Evolutionary conservation across 2,113 vertebrate genomes (phyloP).

Genomic region (Meleagris gallopavo): DNA sequence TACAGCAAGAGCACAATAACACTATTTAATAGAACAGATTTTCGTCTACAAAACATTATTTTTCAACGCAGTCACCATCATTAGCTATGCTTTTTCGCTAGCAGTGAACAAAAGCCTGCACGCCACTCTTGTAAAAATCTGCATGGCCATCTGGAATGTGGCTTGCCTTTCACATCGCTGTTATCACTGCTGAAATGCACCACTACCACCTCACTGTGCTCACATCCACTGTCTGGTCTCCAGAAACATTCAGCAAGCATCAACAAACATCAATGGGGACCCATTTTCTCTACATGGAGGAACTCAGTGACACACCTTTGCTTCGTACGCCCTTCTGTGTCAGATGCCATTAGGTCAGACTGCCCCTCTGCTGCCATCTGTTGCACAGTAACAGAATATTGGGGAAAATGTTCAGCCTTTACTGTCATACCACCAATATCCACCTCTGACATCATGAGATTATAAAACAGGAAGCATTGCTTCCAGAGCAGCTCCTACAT

Average conservation of each 20-base stretch:
- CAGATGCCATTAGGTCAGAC: not conserved
- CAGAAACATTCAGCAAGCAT: not conserved
- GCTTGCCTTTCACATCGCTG: not conserved
- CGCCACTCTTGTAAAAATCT: not conserved
- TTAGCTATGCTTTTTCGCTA: not conserved
- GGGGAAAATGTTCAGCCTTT: not conserved
- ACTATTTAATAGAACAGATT: not conserved
- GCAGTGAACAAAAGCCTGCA: not conserved
- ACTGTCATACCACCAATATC: not conserved
- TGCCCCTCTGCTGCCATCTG: not conserved
- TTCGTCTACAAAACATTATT: not conserved
- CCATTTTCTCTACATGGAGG: no score
- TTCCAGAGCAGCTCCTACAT: not conserved
- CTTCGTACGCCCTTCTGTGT: not conserved
- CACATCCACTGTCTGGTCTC: not conserved
- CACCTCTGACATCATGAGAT: not conserved
- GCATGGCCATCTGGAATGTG: no score
- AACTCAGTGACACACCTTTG: no score
- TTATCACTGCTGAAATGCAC: not conserved
- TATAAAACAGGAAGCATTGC: not conserved
- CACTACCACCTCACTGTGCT: no score
- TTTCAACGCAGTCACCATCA: not conserved
- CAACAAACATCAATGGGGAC: not conserved
- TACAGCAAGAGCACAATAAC: not conserved
- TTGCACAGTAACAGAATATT: not conserved